Conservation (phyloP, 2,113 vertebrate genomes). For the Burhinus bistriatus region DNA sequence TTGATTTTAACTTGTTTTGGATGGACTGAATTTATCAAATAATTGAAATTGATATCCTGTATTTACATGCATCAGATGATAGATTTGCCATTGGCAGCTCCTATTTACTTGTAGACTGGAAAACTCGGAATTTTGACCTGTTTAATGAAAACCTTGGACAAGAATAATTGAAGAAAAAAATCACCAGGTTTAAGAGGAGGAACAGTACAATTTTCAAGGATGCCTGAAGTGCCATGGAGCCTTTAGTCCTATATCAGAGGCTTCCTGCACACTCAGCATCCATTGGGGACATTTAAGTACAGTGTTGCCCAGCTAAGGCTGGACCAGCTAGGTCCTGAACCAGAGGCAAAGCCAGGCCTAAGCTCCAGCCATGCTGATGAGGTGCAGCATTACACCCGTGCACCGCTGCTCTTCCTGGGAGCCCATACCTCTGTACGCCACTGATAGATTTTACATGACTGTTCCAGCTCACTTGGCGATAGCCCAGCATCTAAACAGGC, state of each 20-base stretch:
- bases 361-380: not conserved
- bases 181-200: not conserved
- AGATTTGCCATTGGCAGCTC: not conserved
- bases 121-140: not conserved
- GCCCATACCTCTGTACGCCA: accelerated
- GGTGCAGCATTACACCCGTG: not conserved
- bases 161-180: not conserved
- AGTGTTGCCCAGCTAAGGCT: not conserved
- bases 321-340: not conserved
- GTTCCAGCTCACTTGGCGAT: not conserved
- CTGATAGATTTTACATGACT: not conserved
- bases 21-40: not conserved
- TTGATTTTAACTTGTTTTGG: not conserved
- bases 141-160: not conserved
- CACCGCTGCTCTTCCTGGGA: not conserved
- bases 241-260: not conserved
- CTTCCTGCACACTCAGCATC: not conserved
- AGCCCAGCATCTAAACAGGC: not conserved
- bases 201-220: not conserved
- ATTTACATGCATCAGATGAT: not conserved
- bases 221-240: not conserved
- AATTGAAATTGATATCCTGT: not conserved
- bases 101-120: not conserved
- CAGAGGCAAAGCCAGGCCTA: not conserved
- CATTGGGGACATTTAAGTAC: not conserved